A percentile compares a stretch with the other conserved stretches of the same genome.
Evolutionary conservation across 2,888 invertebrate genomes (phyloP).

Genomic region (Lasius platythorax): DNA sequence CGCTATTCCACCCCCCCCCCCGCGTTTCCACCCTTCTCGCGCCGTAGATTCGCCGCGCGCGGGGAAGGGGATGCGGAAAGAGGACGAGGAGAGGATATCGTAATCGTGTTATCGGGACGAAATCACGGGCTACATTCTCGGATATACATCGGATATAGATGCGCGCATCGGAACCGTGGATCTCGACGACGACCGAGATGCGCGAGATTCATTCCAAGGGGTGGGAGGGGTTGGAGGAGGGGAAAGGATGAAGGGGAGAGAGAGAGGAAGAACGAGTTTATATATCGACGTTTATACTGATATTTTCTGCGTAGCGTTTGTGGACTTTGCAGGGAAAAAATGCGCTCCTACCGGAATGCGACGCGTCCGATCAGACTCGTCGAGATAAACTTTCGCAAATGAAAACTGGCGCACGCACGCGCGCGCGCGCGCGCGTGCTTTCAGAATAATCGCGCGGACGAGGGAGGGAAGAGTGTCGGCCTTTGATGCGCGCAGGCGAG

Average conservation of each 20-base stretch:
- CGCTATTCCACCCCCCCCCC: neutral
- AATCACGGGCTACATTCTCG: constrained; percentile 84
- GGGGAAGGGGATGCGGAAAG: constrained; percentile 66
- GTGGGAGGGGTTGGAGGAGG: neutral
- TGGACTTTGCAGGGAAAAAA: neutral
- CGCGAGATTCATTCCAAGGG: constrained; percentile 4
- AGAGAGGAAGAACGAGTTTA: neutral
- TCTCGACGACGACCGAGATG: neutral
- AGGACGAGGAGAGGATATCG: constrained; percentile 69
- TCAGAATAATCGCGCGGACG: neutral
- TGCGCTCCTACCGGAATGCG: neutral
- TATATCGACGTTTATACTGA: neutral
- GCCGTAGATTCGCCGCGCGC: constrained; percentile 63
- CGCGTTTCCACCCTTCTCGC: constrained; percentile 49
- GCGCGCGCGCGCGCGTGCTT: neutral
- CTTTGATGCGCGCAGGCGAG: constrained; percentile 30
- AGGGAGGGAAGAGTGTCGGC: neutral
- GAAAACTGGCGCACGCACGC: neutral
- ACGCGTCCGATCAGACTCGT: neutral
- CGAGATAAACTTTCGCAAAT: neutral
- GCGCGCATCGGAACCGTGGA: constrained; percentile 40
- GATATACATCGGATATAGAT: constrained; percentile 73
- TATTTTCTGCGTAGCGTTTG: neutral
- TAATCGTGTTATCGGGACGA: constrained; percentile 84
- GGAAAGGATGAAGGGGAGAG: too few species aligned